phyloP scores from a whole-genome alignment of 2,888 invertebrate species.

The Zonitis immaculata region DNA sequence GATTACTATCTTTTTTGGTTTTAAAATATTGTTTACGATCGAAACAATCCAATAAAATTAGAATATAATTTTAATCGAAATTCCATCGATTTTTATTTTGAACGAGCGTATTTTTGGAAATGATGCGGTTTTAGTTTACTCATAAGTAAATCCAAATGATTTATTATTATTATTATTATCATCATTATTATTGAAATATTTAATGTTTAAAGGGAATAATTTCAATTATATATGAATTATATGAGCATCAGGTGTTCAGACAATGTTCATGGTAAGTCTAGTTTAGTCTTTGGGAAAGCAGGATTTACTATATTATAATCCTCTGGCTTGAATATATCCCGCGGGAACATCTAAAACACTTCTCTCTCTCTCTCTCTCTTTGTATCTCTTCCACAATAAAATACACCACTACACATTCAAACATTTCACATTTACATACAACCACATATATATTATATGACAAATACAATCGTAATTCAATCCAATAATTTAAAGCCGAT shows the following conservation, averaged over 20 bases:
- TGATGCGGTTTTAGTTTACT: not conserved
- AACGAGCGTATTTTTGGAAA: too few species aligned
- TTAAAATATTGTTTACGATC: too few species aligned
- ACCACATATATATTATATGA: constrained; percentile 22
- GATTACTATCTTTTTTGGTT: too few species aligned
- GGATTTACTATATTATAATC: constrained; percentile 26
- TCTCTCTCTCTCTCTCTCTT: not conserved
- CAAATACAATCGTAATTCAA: constrained; percentile 40
- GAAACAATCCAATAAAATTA: too few species aligned
- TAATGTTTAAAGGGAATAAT: constrained; percentile 25
- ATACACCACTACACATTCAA: too few species aligned
- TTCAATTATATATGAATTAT: constrained; percentile 26
- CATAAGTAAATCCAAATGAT: constrained; percentile 19
- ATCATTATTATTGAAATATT: too few species aligned
- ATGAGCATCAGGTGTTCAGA: constrained; percentile 26
- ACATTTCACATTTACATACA: not conserved
- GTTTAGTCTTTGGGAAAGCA: constrained; percentile 25
- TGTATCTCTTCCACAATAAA: not conserved
- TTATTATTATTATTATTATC: too few species aligned
- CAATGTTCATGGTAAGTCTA: constrained; percentile 22
- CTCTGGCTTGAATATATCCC: constrained; percentile 24
- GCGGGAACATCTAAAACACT: constrained; percentile 16
- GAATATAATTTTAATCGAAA: too few species aligned
- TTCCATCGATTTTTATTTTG: too few species aligned
- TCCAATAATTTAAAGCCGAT: constrained; percentile 43